A percentile compares a stretch with the other conserved stretches of the same genome.
Evolutionary conservation across 2,113 vertebrate genomes (phyloP).

Genomic region (Caloenas nicobarica): DNA sequence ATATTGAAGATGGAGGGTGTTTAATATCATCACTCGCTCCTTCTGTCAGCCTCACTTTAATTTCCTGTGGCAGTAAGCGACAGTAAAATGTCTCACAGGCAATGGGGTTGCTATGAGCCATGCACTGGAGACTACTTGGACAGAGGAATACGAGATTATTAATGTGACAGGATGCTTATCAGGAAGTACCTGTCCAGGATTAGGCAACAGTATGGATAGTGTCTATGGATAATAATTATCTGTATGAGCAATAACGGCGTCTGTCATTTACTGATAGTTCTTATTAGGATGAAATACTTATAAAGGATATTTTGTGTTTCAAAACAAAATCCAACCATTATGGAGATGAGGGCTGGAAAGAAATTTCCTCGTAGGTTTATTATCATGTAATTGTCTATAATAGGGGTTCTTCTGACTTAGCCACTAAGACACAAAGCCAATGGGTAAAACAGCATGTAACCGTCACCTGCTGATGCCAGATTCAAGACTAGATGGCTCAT

Average conservation of each 20-base stretch:
- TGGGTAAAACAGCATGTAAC: not conserved
- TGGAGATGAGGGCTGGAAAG: not conserved
- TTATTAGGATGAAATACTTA: slow-evolving; percentile 49
- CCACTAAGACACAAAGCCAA: not conserved
- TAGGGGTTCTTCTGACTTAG: slow-evolving; percentile 1
- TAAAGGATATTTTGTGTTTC: not conserved
- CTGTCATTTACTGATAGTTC: slow-evolving; percentile 1
- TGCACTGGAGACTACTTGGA: not conserved
- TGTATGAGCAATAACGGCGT: not conserved
- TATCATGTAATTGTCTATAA: slow-evolving; percentile 16
- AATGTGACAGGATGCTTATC: not conserved
- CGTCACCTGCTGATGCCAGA: not conserved
- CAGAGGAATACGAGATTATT: not conserved
- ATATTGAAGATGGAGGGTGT: not conserved
- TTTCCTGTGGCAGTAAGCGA: not conserved
- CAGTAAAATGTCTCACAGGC: not conserved
- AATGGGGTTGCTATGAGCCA: not conserved
- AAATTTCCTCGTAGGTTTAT: not conserved
- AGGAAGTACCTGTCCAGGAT: not conserved
- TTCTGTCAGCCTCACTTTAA: not conserved
- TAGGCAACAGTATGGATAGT: not conserved
- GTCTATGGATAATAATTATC: not conserved
- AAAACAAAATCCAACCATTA: slow-evolving; percentile 14
- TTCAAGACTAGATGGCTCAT: not conserved
- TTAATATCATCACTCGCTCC: not conserved